Base-by-base conservation (phyloP, 2,113 vertebrate genomes). In the Solenodon paradoxus region DNA sequence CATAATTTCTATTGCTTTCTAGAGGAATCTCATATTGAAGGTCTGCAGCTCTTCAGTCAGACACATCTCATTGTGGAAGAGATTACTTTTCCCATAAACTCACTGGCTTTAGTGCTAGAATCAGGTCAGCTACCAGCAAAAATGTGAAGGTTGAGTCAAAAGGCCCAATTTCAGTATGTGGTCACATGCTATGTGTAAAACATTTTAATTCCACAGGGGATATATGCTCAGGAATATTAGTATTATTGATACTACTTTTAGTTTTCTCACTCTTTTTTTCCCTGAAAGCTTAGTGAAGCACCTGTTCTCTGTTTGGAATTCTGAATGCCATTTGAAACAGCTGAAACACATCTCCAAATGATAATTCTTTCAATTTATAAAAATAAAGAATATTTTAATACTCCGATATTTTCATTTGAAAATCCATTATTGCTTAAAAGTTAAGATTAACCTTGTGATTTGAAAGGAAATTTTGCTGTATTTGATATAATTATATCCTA, bases 401-500 rank as follows among this genome's bases (percentile, higher is more conserved):
- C 3, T 63, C n/a, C 47, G 77, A 22, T 9, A n/a, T 59, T 68
- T 15, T 10, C 30, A 80, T 66, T 83, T 57, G 53, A 95, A 95
- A 94, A 78, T 51, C 32, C 10, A 42, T 61, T 12, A 40, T 69
- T 85, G 17, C 38, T 82, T 96, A 77, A 40, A 72, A 64, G 22
- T 77, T 53, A 93, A 64, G 11, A 85, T 69, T 88, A 7, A 69
- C 28, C 16, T 78, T 84, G 7, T 74, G 15, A 84, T 66, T 85
- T 84, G 90, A 74, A 91, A 96, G 86, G 93, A 84, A 95, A 88
- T 89, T 97, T 97, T 97, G 83, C 94, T 97, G 78, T 74, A 74
- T 72, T 94, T 96, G 92, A 84, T 96, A 90, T 88, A 96, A 92
- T 97, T 95, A 92, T 92, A 96, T 82, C 92, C 94, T 97, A 96